Evolutionary conservation across 2,113 vertebrate genomes (phyloP).

Genomic region (Carassius gibelio): DNA sequence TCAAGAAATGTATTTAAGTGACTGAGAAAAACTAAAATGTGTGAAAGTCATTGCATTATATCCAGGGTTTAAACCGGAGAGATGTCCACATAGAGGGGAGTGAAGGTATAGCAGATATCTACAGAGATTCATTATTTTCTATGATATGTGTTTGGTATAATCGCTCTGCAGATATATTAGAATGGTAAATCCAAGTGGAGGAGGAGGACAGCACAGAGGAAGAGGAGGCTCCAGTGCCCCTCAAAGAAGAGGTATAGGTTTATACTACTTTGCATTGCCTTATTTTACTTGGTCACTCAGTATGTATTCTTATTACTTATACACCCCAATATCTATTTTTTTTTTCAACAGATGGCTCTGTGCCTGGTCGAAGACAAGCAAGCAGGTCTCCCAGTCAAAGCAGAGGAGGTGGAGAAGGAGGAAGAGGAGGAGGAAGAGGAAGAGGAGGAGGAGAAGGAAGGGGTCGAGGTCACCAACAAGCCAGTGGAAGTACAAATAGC

Average conservation of each 20-base stretch:
- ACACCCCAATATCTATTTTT: neutral
- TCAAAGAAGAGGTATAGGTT: slow-evolving; percentile 49
- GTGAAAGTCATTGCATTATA: neutral
- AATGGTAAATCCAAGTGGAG: slow-evolving; percentile 48
- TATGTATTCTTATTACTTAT: neutral
- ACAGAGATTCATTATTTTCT: neutral
- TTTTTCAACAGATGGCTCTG: slow-evolving; percentile 36
- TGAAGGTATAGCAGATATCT: neutral
- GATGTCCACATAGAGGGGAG: no score
- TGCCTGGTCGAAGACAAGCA: slow-evolving; percentile 40
- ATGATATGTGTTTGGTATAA: neutral
- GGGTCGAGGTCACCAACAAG: neutral
- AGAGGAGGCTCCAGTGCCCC: slow-evolving; percentile 34
- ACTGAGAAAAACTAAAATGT: neutral
- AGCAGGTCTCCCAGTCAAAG: neutral
- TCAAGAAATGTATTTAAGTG: neutral
- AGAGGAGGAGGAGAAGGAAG: neutral
- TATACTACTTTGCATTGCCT: neutral
- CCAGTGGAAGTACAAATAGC: neutral
- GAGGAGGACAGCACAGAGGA: slow-evolving; percentile 27
- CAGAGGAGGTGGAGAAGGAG: neutral
- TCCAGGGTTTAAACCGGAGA: neutral
- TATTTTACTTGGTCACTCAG: neutral
- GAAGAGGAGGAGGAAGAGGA: neutral
- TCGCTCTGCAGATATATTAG: neutral